Evolutionary conservation across 2,888 invertebrate species (phyloP), one percentile per base, ranked within the genome.

Genomic region (Drosophila rellima): DNA sequence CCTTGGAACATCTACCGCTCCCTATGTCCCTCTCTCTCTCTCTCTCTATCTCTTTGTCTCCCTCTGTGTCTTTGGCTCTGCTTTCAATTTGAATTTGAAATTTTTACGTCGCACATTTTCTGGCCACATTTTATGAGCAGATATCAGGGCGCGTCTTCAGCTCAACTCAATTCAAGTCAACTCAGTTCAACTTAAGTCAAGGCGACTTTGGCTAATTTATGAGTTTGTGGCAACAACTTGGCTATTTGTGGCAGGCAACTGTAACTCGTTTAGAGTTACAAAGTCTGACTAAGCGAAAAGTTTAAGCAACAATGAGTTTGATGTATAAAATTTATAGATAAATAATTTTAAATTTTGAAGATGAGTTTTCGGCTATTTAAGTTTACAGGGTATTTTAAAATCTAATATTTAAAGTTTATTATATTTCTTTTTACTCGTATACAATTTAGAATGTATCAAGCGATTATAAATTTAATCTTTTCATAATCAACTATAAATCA

Each of bases 51-150:
- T 15, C 31, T 15, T 0, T 1, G 29, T 29, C 18, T 31, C 15
- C 11, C 2, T 1, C 33, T 6, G 40, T 17, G 13, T 18, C 11
- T 18, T 44, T 20, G 20, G 17, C n/a, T 26, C 31, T 44, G 33
- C 44, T 56, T 56, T 35, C 79, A 62, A 78, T 78, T 78, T 78
- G 78, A 78, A 78, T 78, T 78, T 71, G 70, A 68, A 78, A 78
- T 78, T 67, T 65, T 51, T 57, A 48, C 60, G 48, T 57, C 51
- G 17, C 50, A 50, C 50, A 50, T 50, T 50, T 50, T n/a, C 23
- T 50, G 35, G 50, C 52, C 40, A 52, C 73, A 68, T 70, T 78
- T 78, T 78, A 78, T 70, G 70, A 56, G 31, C 68, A 42, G 29
- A 56, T 57, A 57, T 57, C 51, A 56, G 50, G 78, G 68, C 55